phyloP scores from a whole-genome alignment of 2,113 vertebrate genomes.

The Tursiops truncatus region DNA sequence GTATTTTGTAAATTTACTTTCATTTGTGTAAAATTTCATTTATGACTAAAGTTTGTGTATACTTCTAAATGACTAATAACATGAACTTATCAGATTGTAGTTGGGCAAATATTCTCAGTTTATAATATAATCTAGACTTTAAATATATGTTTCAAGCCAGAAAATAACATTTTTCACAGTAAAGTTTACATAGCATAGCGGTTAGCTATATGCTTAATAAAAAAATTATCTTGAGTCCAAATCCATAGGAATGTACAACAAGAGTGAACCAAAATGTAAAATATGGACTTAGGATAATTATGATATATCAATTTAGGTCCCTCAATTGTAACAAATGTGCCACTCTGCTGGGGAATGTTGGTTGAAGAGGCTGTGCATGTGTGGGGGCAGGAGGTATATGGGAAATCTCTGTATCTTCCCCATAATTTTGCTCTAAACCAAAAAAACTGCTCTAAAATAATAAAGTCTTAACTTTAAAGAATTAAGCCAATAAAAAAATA shows the following conservation, averaged over 20 bases:
- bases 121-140: background rate
- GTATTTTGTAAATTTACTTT: slow-evolving; percentile 28
- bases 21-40: background rate
- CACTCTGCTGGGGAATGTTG: background rate
- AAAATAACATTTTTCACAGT: background rate
- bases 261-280: background rate
- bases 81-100: background rate
- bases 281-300: background rate
- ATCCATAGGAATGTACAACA: background rate
- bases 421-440: background rate
- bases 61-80: background rate
- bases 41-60: background rate
- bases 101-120: background rate
- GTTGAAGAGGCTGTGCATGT: background rate
- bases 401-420: background rate
- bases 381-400: background rate
- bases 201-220: background rate
- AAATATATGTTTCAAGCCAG: background rate
- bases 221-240: background rate
- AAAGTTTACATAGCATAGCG: background rate
- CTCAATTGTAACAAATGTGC: background rate
- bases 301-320: background rate
- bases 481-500: background rate
- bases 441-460: background rate
- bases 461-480: background rate